phyloP scores from a whole-genome alignment of 2,113 vertebrate species.

The Macquaria australasica region DNA sequence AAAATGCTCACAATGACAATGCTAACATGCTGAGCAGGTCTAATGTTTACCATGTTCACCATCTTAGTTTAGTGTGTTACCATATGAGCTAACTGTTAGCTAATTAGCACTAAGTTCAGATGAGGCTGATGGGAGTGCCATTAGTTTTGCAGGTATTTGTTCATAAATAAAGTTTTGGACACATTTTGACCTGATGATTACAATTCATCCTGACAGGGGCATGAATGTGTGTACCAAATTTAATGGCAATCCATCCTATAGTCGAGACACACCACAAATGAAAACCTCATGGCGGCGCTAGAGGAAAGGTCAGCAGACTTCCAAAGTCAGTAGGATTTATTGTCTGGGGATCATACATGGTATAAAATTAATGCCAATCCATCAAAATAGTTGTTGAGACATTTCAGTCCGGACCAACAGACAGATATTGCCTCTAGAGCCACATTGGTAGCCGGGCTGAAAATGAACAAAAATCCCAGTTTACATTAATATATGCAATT shows the following conservation, averaged over 20 bases:
- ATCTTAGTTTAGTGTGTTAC: no score
- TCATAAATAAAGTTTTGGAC: background rate
- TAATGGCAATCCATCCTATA: background rate
- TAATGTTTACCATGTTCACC: background rate
- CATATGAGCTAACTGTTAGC: background rate
- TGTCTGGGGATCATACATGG: background rate
- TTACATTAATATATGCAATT: slow-evolving; percentile 21
- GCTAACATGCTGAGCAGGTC: background rate
- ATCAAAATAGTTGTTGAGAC: background rate
- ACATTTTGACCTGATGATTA: background rate
- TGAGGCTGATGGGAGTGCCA: background rate
- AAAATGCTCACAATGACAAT: no score
- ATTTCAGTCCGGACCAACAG: background rate
- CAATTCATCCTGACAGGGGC: background rate
- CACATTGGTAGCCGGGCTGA: background rate
- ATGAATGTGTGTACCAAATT: background rate
- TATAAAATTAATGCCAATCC: background rate
- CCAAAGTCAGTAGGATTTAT: background rate
- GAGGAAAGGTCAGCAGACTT: background rate
- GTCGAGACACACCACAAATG: background rate
- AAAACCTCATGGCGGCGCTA: background rate
- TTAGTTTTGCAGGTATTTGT: background rate
- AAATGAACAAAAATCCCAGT: slow-evolving; percentile 38
- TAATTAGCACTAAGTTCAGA: background rate
- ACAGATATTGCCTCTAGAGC: background rate